Evolutionary conservation across 2,113 vertebrate genomes (phyloP), one percentile per base, ranked within the genome.

Genomic region (Cryptomyrus ogoouensis): DNA sequence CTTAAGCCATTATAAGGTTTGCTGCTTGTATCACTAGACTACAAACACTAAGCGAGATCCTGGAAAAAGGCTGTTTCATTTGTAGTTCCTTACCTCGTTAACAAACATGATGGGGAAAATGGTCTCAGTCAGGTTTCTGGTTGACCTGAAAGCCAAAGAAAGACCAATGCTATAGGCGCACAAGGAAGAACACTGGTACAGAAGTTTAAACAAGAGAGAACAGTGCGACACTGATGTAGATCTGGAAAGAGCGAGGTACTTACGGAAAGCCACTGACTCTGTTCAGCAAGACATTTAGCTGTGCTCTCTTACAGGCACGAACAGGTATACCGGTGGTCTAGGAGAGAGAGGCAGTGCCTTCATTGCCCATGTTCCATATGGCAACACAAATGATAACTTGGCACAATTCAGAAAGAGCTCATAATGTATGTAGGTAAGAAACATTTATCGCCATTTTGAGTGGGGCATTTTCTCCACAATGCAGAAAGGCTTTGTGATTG

Each of bases 31-130:
- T 21, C 19, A 47, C 6, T 47, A 83, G 49, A 31, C 66, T 39
- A 10, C 49, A 44, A 35, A 49, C 21, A 74, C 12, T 49, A 10
- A 87, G 5, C 12, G 21, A 44, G 21, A 27, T 47, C 42, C n/a
- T 10, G 52, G 13, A 49, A 27, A 12, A 27, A 21, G 1, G 12
- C 10, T 19, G n/a, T 24, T 49, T 24, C 27, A 24, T 49, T 74
- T 8, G n/a, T 21, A 88, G 35, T 42, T 13, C 9, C 95, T 92
- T 92, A 96, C 96, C 96, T 96, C 95, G 21, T 96, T 96, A 90
- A 96, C 95, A 39, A 95, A 96, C 96, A 96, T 96, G 91, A 96
- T 95, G 35, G 96, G 96, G 93, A 96, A 96, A 92, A 96, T 96
- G 44, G 95, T 96, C 86, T 95, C 92, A 1, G 95, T 95, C 85